Evolutionary conservation across 64 coral and sea anemone species (phyloP).

Genomic region (Orbicella faveolata): DNA sequence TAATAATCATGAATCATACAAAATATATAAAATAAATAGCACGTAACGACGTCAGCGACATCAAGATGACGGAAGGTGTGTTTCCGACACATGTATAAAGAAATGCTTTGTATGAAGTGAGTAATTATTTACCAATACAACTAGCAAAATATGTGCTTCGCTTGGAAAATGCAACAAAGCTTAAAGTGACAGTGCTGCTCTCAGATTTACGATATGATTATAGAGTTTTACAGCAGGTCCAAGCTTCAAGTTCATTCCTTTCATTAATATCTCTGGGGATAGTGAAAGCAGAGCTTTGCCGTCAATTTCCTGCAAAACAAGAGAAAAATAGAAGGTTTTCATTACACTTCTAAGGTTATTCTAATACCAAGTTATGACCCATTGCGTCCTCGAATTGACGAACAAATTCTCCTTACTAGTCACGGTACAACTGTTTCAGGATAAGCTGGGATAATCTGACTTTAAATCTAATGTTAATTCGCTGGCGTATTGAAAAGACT

Average conservation of each 20-base stretch:
- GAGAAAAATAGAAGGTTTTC: not conserved
- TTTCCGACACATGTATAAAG: not conserved
- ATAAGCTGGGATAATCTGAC: too few relatives aligned
- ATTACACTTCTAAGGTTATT: too few relatives aligned
- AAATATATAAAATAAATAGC: slow-evolving; percentile 15
- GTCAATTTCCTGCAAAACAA: slow-evolving; percentile 74
- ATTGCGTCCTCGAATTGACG: too few relatives aligned
- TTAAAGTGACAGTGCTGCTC: slow-evolving; percentile 44
- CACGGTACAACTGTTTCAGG: too few relatives aligned
- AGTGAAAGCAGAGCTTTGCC: slow-evolving; percentile 85
- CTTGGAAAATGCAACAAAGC: not conserved
- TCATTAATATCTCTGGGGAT: slow-evolving; percentile 83
- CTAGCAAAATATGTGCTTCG: not conserved
- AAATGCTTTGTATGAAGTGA: not conserved
- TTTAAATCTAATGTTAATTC: too few relatives aligned
- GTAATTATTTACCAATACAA: not conserved
- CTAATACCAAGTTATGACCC: too few relatives aligned
- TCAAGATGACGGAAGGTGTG: not conserved
- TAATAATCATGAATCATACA: not conserved
- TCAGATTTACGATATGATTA: slow-evolving; percentile 77
- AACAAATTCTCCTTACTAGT: too few relatives aligned
- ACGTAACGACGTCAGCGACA: not conserved
- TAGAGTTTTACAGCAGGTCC: slow-evolving; percentile 89
- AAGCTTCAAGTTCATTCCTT: slow-evolving; percentile 80
- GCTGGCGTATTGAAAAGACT: too few relatives aligned